These are phyloP conservation scores for Sepioteuthis lessoniana DNA, from an alignment of 2,888 invertebrate genomes.

Conservation along the genomic window DNA sequence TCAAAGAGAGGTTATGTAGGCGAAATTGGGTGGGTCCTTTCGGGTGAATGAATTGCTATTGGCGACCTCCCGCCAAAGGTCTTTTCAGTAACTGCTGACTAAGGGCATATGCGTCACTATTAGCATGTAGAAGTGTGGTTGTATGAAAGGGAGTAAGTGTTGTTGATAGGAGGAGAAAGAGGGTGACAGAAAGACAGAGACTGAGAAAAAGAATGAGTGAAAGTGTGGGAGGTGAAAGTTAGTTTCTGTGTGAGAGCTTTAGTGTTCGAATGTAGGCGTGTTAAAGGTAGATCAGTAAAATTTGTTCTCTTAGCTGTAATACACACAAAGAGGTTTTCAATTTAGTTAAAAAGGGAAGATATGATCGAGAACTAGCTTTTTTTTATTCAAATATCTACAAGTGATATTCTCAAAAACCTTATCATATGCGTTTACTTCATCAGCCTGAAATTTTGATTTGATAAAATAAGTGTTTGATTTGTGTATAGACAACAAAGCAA, in stretches of 20 bases:
- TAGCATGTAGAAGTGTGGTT: not conserved
- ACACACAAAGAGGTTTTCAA: too few relatives aligned
- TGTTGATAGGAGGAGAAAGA: too few relatives aligned
- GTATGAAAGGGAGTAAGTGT: not conserved
- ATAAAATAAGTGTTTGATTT: too few relatives aligned
- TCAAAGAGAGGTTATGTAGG: not conserved
- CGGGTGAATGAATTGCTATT: not conserved
- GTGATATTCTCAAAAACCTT: too few relatives aligned
- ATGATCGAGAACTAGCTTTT: too few relatives aligned
- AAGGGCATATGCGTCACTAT: slow-evolving; percentile 5
- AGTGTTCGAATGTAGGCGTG: not conserved
- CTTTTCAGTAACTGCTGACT: not conserved
- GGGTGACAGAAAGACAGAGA: too few relatives aligned
- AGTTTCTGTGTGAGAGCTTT: not conserved
- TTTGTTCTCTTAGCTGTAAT: not conserved
- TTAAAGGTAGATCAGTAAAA: not conserved
- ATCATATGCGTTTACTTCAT: too few relatives aligned
- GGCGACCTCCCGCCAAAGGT: not conserved
- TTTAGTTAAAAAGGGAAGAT: too few relatives aligned
- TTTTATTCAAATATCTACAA: too few relatives aligned
- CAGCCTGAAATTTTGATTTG: too few relatives aligned
- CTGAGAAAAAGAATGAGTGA: not conserved
- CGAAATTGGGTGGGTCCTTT: not conserved
- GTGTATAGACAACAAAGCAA: too few relatives aligned
- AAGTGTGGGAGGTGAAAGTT: not conserved